phyloP scores from a whole-genome alignment of 2,113 vertebrate genomes.

The Myotis yumanensis region DNA sequence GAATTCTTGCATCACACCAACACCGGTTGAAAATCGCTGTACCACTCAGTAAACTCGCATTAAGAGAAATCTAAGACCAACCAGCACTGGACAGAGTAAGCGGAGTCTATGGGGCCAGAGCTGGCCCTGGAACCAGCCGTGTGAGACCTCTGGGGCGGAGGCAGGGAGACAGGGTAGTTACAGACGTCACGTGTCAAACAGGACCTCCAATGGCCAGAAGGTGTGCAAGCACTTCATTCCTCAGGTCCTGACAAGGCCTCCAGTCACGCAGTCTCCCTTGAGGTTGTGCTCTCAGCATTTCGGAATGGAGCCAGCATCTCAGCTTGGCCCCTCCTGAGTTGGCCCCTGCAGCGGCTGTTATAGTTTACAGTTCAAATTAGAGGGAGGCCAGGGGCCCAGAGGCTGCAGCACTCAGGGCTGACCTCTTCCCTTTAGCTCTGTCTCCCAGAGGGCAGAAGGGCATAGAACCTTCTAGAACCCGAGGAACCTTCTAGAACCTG shows the following conservation, averaged over 20 bases:
- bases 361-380: neutral
- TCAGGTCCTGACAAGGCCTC: neutral
- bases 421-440: neutral
- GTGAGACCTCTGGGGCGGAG: neutral
- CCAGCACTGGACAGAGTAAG: neutral
- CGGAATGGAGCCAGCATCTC: neutral
- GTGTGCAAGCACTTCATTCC: neutral
- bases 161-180: neutral
- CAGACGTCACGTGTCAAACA: rapidly evolving
- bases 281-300: neutral
- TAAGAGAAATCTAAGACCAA: neutral
- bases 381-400: neutral
- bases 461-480: neutral
- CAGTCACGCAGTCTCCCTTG: no score
- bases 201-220: rapidly evolving
- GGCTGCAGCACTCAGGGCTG: neutral
- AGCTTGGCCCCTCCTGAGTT: neutral
- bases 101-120: neutral
- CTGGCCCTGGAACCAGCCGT: neutral
- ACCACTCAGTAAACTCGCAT: neutral
- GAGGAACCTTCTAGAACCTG: neutral
- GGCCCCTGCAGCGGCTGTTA: no score
- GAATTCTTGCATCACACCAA: neutral
- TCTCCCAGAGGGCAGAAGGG: neutral
- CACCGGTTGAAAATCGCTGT: neutral